A percentile compares a stretch with the other conserved stretches of the same genome.
Evolutionary conservation across 2,797 vertebrate genomes (phyloP).

Genomic region (Acrossocheilus fasciatus): DNA sequence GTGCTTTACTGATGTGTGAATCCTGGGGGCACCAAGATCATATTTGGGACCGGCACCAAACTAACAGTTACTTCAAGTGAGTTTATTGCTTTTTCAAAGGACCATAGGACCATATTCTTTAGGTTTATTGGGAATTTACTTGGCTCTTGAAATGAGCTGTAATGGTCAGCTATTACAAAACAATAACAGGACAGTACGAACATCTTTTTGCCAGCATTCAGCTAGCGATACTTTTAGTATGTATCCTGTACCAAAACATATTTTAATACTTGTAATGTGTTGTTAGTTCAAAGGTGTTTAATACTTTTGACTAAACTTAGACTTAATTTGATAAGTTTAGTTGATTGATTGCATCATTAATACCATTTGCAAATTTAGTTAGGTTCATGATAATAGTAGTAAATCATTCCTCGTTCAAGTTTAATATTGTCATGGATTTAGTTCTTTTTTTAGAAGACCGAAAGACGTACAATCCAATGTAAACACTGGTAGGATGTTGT

Average conservation of each 20-base stretch:
- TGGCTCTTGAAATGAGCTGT: background rate
- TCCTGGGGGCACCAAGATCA: slow-evolving; percentile 12
- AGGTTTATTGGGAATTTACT: background rate
- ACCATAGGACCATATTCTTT: background rate
- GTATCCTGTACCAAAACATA: background rate
- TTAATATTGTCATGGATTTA: background rate
- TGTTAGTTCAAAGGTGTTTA: background rate
- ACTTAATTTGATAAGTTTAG: background rate
- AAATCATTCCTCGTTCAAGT: background rate
- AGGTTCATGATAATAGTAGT: background rate
- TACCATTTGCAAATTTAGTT: background rate
- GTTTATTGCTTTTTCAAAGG: background rate
- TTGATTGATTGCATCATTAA: background rate
- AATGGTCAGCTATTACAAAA: background rate
- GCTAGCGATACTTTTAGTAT: background rate
- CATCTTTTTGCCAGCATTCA: background rate
- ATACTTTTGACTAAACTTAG: background rate
- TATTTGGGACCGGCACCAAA: slow-evolving; percentile 34
- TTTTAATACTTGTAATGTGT: background rate
- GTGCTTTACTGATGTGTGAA: slow-evolving; percentile 31
- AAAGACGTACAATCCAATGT: background rate
- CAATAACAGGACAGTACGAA: background rate
- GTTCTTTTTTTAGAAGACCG: background rate
- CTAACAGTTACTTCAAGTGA: slow-evolving; percentile 44
- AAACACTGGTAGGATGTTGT: background rate